These are phyloP conservation scores for Phaonia tiefii DNA, from an alignment of 2,888 invertebrate genomes.

Conservation along the genomic window DNA sequence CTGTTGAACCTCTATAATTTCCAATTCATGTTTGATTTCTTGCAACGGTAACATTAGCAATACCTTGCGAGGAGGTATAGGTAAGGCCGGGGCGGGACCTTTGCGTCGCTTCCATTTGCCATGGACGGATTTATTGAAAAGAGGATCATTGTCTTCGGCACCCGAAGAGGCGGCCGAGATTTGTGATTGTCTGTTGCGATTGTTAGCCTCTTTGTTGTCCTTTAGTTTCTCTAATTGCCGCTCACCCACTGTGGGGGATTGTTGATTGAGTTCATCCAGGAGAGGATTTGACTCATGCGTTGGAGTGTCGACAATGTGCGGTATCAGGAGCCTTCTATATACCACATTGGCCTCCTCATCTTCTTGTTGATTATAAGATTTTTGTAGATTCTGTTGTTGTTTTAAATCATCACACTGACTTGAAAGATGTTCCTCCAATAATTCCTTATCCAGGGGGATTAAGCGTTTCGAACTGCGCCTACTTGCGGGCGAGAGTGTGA, in stretches of 20 bases:
- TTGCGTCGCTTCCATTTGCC: constrained; percentile 89
- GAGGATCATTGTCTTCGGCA: constrained; percentile 71
- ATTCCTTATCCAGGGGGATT: constrained; percentile 73
- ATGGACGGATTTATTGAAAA: constrained; percentile 83
- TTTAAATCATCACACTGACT: constrained; percentile 69
- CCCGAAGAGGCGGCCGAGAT: constrained; percentile 73
- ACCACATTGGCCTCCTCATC: constrained; percentile 73
- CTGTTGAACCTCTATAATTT: constrained; percentile 92
- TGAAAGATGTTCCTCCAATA: constrained; percentile 69
- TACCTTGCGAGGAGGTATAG: constrained; percentile 86
- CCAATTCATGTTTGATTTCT: constrained; percentile 87
- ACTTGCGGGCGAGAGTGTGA: constrained; percentile 50
- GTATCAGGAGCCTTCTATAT: constrained; percentile 74
- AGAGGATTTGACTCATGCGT: constrained; percentile 68
- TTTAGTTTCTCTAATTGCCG: constrained; percentile 82
- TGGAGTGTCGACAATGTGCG: constrained; percentile 72
- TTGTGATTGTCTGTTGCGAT: constrained; percentile 82
- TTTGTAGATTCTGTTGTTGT: constrained; percentile 64
- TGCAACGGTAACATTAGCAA: constrained; percentile 83
- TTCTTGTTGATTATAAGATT: constrained; percentile 29
- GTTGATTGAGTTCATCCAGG: constrained; percentile 60
- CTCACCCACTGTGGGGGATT: constrained; percentile 70
- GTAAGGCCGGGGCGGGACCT: constrained; percentile 90
- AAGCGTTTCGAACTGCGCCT: constrained; percentile 68
- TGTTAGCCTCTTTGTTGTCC: constrained; percentile 83